Evolutionary conservation across 1,140 invertebrate species (phyloP).

Genomic region (Drosophila ambigua): DNA sequence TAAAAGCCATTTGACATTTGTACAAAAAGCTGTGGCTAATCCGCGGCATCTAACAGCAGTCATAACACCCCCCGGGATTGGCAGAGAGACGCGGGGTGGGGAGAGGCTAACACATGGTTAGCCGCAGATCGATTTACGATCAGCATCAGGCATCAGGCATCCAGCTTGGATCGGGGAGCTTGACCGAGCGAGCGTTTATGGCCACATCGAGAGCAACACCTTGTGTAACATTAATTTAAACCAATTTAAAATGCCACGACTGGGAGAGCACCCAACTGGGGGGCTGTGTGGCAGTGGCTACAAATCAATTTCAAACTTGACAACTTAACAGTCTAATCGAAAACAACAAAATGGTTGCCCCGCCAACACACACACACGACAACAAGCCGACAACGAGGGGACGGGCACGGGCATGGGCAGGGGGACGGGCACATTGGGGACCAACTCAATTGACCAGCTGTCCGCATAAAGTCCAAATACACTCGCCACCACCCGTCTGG

Average conservation of each 20-base stretch:
- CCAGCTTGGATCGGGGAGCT: constrained; percentile 14
- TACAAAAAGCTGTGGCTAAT: constrained; percentile 44
- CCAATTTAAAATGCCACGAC: constrained; percentile 42
- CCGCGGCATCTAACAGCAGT: constrained; percentile 47
- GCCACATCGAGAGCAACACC: constrained; percentile 54
- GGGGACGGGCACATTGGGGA: constrained; percentile 7
- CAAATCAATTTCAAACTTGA: constrained; percentile 82
- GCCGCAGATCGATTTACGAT: constrained; percentile 45
- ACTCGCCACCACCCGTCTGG: constrained; percentile 38
- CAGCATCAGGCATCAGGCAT: constrained; percentile 2
- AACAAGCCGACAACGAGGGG: constrained; percentile 3
- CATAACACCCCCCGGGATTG: constrained; percentile 41
- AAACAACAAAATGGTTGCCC: constrained; percentile 79
- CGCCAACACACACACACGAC: constrained; percentile 24
- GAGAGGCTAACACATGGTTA: constrained; percentile 22
- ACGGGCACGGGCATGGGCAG: too few species aligned
- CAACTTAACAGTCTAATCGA: constrained; percentile 83
- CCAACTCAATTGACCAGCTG: constrained; percentile 81
- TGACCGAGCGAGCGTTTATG: constrained; percentile 18
- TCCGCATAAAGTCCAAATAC: constrained; percentile 72
- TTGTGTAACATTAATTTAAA: constrained; percentile 63
- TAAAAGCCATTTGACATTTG: constrained; percentile 25
- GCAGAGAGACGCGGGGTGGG: too few species aligned
- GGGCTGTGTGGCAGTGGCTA: constrained; percentile 45
- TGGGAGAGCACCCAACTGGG: too few species aligned